Base-by-base conservation (phyloP, 2,113 vertebrate species). In the Epinephelus cyanopodus region DNA sequence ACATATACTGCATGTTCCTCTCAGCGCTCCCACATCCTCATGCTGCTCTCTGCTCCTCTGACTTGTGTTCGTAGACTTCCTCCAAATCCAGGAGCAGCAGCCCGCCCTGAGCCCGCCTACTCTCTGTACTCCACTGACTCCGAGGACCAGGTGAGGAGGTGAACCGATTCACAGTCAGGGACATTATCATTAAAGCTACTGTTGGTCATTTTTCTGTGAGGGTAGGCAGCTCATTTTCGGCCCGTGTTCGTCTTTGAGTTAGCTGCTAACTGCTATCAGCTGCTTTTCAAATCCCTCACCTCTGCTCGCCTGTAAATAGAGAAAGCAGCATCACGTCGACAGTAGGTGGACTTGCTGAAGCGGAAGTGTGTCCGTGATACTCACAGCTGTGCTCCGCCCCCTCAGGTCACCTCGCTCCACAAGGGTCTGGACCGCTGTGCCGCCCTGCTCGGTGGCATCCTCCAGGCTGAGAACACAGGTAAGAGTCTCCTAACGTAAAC, bases 361-460 rank as follows among this genome's bases (percentile, higher is more conserved):
- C 0, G 29, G 29, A 29, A 29, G 29, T 29, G 29, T 5, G 29
- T 37, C 33, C 6, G 50, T 67, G 37, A 23, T 21, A n/a, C 1
- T 66, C 13, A 63, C 29, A 23, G 47, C 14, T 45, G 56, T n/a
- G 13, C 14, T 42, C 2, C 74, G 10, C n/a, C 9, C 23, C 68
- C 76, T 50, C 83, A 99, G 98, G 96, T 95, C 47, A 88, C 87
- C 58, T 72, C 85, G 13, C 42, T 96, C 53, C 94, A 96, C 61
- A 77, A 89, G 13, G 97, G 96, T 7, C 95, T 99, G 85, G 96
- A 97, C 77, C 96, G 91, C 12, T 99, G 97, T 94, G 96, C 97
- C 42, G 94, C 96, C 83, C 94, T 99, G 85, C 95, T 99, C 37
- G 87, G 90, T 75, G 95, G 89, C 73, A 95, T 98, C 69, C 95